phyloP scores from a whole-genome alignment of 2,797 vertebrate species.

The Eulemur rubriventer region DNA sequence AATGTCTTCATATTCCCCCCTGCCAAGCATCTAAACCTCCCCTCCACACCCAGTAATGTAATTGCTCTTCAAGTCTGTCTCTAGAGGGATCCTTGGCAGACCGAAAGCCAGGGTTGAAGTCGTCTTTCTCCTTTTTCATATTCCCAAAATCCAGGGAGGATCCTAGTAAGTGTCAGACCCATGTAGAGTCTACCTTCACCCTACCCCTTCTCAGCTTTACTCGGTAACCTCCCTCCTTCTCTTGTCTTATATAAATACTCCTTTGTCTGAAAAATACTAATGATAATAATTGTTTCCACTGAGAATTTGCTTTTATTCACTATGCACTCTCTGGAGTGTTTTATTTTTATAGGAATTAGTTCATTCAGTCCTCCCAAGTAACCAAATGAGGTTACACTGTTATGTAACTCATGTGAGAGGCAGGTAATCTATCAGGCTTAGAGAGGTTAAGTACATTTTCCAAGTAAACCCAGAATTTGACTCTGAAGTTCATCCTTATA shows the following conservation, averaged over 20 bases:
- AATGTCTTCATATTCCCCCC: neutral
- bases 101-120: neutral
- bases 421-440: neutral
- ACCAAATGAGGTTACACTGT: neutral
- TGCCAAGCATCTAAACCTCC: neutral
- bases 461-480: neutral
- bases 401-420: neutral
- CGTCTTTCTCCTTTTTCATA: neutral
- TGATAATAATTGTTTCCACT: neutral
- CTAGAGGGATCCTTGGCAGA: neutral
- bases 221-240: neutral
- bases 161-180: neutral
- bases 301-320: conserved; percentile 1
- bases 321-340: neutral
- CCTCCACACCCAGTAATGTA: neutral
- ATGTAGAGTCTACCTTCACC: neutral
- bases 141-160: neutral
- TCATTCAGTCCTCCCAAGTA: neutral
- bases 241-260: neutral
- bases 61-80: neutral
- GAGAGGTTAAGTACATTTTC: conserved; percentile 29
- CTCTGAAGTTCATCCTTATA: neutral
- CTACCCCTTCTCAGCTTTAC: neutral
- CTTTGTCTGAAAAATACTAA: neutral
- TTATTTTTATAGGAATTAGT: conserved; percentile 23